Percentiles rank a stretch among this genome's conserved stretches.
Evolutionary conservation across 2,888 invertebrate species (phyloP).

Genomic region (Luffia ferchaultella): DNA sequence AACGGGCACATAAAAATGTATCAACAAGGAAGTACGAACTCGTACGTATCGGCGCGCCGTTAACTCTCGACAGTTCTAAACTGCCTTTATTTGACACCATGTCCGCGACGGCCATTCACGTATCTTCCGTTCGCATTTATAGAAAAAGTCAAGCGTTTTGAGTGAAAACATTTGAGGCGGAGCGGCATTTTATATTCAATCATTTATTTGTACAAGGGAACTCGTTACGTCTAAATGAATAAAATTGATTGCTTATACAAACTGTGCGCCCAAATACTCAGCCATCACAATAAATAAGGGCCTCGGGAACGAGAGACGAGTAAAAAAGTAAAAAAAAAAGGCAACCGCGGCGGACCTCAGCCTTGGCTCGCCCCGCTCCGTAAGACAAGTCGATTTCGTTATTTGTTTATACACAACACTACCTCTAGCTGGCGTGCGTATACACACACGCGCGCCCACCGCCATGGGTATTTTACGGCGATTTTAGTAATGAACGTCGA

Average conservation of each 20-base stretch:
- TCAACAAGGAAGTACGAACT: too few relatives aligned
- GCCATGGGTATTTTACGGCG: conserved; percentile 50
- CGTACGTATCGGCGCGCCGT: not conserved
- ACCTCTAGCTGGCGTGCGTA: conserved; percentile 33
- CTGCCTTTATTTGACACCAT: not conserved
- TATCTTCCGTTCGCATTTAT: conserved; percentile 8
- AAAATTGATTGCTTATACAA: conserved; percentile 67
- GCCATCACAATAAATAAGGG: conserved; percentile 62
- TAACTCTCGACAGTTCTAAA: not conserved
- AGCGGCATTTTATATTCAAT: conserved; percentile 41
- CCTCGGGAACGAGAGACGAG: conserved; percentile 44
- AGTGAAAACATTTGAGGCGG: conserved; percentile 29
- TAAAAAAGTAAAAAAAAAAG: conserved; percentile 29
- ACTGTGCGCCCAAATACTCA: conserved; percentile 64
- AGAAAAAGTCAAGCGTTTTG: conserved; percentile 27
- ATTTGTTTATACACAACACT: conserved; percentile 65
- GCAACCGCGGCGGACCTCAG: conserved; percentile 24
- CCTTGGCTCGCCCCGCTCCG: conserved; percentile 53
- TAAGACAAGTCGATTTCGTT: conserved; percentile 64
- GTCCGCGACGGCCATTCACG: too few relatives aligned
- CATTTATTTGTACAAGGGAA: conserved; percentile 55
- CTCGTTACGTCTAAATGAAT: conserved; percentile 61
- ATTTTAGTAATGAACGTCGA: conserved; percentile 59
- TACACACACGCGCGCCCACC: conserved; percentile 25
- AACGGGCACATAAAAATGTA: not conserved